Percentiles rank a stretch among this genome's conserved stretches.
These are phyloP conservation scores for Sweltsa coloradensis DNA, from an alignment of 1,140 invertebrate genomes.

Conservation along the genomic window DNA sequence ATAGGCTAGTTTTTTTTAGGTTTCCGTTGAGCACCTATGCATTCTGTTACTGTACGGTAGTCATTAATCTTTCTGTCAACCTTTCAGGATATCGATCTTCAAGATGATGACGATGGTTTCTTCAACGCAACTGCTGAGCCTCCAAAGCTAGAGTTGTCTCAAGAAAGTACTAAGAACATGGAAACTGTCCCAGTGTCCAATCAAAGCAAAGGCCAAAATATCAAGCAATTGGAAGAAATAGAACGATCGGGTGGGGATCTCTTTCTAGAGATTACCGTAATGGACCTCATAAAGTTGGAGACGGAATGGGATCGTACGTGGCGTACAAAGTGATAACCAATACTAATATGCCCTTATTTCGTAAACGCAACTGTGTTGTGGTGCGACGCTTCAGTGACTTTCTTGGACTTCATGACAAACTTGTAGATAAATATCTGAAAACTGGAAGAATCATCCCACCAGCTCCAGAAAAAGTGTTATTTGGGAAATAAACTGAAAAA, in stretches of 20 bases:
- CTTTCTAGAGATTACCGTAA: constrained; percentile 65
- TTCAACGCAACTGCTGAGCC: constrained; percentile 23
- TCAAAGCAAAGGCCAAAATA: constrained; percentile 26
- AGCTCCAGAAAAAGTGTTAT: constrained; percentile 93
- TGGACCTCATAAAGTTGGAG: constrained; percentile 93
- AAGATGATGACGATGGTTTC: constrained; percentile 3
- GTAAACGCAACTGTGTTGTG: constrained; percentile 71
- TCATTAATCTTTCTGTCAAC: constrained; percentile 7
- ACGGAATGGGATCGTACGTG: constrained; percentile 94
- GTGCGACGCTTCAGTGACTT: constrained; percentile 94
- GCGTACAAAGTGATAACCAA: constrained; percentile 82
- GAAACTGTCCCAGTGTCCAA: constrained; percentile 36
- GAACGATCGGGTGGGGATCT: constrained; percentile 47
- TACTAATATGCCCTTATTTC: constrained; percentile 86
- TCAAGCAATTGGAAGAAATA: constrained; percentile 30
- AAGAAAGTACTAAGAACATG: constrained; percentile 23
- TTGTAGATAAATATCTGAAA: constrained; percentile 87
- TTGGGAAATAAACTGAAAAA: too few species aligned
- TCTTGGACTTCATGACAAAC: constrained; percentile 89
- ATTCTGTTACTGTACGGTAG: too few species aligned
- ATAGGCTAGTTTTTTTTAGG: too few species aligned
- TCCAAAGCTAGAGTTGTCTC: constrained; percentile 19
- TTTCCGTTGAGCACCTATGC: too few species aligned
- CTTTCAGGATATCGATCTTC: constrained; percentile 5
- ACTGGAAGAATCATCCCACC: constrained; percentile 92